Conservation (phyloP, 2,113 vertebrate species). For the Hymenochirus boettgeri region DNA sequence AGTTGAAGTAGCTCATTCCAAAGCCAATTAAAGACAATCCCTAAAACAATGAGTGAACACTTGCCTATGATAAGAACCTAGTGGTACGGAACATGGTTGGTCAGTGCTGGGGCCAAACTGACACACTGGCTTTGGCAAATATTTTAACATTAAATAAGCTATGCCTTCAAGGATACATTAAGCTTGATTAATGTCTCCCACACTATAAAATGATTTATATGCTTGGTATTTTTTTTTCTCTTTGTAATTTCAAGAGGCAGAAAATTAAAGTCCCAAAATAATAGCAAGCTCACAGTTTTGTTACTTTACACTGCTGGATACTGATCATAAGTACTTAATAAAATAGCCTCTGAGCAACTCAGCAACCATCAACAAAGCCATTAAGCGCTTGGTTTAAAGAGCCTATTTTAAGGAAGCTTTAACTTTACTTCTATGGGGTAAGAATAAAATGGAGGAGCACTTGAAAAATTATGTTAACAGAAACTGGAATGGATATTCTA, state of each 20-base stretch:
- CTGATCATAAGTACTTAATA: slow-evolving; percentile 67
- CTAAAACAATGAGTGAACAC: too few relatives aligned
- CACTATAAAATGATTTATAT: background rate
- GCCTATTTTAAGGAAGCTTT: slow-evolving; percentile 61
- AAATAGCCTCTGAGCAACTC: slow-evolving; percentile 61
- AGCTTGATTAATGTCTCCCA: background rate
- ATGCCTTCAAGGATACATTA: background rate
- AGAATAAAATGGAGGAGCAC: slow-evolving; percentile 42
- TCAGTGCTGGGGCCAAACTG: too few relatives aligned
- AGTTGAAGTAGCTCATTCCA: too few relatives aligned
- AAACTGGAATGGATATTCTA: too few relatives aligned
- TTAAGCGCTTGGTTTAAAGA: slow-evolving; percentile 75
- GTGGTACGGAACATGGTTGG: too few relatives aligned
- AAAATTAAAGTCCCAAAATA: slow-evolving; percentile 58
- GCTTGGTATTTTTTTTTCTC: background rate
- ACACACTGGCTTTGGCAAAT: background rate
- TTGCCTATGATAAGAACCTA: too few relatives aligned
- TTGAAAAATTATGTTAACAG: background rate
- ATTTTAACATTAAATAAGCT: background rate
- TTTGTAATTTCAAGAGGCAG: slow-evolving; percentile 41
- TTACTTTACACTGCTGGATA: slow-evolving; percentile 73
- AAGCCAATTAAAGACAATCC: too few relatives aligned
- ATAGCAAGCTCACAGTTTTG: slow-evolving; percentile 60
- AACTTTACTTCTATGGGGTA: slow-evolving; percentile 47
- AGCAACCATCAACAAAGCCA: slow-evolving; percentile 67